Percentiles rank a stretch among this genome's conserved stretches.
Evolutionary conservation across 2,797 vertebrate species (phyloP).

Genomic region (Chrysocyon brachyurus): DNA sequence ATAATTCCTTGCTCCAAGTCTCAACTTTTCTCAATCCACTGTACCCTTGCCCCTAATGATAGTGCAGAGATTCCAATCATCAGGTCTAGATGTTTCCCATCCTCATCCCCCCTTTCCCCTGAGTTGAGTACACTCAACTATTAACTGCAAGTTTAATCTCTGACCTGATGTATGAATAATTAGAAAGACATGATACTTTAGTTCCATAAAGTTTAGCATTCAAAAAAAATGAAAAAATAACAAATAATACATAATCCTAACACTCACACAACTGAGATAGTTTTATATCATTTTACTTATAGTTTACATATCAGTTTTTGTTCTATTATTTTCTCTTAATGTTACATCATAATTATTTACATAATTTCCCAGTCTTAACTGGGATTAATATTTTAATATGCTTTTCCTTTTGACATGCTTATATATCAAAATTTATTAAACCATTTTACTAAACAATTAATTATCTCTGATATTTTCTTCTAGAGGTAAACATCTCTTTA

Average conservation of each 20-base stretch:
- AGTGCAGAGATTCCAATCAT: background rate
- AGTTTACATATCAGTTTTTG: background rate
- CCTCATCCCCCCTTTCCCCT: background rate
- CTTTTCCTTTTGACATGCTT: background rate
- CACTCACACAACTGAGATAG: background rate
- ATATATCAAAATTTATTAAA: background rate
- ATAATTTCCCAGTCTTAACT: background rate
- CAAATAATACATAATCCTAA: background rate
- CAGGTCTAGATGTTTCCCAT: background rate
- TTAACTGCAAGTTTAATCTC: background rate
- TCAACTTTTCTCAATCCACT: background rate
- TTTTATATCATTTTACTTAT: background rate
- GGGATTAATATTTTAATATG: background rate
- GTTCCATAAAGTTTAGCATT: background rate
- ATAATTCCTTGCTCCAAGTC: background rate
- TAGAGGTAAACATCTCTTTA: background rate
- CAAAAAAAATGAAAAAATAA: background rate
- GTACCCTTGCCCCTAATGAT: background rate
- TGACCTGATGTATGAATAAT: background rate
- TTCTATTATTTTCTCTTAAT: background rate
- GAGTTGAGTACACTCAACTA: background rate
- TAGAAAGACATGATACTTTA: background rate
- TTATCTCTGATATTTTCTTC: background rate
- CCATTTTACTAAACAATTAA: background rate
- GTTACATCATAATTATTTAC: conserved; percentile 17